Evolutionary conservation across 2,888 invertebrate species (phyloP).

Genomic region (Rhagonycha lutea): DNA sequence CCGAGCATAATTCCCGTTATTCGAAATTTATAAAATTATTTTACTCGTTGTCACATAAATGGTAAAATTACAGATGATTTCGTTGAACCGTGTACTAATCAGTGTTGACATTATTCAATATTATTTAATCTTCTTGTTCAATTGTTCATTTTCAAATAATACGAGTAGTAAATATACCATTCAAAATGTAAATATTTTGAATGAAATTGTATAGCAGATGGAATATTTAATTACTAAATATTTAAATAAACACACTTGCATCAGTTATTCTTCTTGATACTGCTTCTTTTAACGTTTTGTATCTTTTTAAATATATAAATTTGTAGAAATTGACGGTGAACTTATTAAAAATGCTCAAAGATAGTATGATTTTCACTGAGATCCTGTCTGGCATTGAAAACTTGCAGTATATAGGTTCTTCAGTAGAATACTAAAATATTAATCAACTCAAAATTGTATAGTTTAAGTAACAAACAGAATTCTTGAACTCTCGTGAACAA

Average conservation of each 20-base stretch:
- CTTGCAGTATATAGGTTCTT: neutral
- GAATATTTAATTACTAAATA: neutral
- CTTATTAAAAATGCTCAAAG: neutral
- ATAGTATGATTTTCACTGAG: neutral
- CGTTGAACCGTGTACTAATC: neutral
- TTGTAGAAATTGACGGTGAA: neutral
- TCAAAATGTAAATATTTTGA: neutral
- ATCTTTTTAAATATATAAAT: neutral
- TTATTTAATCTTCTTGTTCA: neutral
- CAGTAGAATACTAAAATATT: neutral
- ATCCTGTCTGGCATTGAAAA: neutral
- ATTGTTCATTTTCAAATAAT: neutral
- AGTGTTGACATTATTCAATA: neutral
- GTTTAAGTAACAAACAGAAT: neutral
- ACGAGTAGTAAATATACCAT: neutral
- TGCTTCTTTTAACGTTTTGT: neutral
- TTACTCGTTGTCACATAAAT: neutral
- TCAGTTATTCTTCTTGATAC: neutral
- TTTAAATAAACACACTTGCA: neutral
- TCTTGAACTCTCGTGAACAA: neutral
- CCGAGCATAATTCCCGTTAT: no score
- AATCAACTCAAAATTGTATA: neutral
- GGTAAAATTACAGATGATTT: neutral
- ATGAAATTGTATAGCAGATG: neutral
- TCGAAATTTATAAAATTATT: neutral